Conservation (phyloP, 2,797 vertebrate genomes). For the Menidia menidia region DNA sequence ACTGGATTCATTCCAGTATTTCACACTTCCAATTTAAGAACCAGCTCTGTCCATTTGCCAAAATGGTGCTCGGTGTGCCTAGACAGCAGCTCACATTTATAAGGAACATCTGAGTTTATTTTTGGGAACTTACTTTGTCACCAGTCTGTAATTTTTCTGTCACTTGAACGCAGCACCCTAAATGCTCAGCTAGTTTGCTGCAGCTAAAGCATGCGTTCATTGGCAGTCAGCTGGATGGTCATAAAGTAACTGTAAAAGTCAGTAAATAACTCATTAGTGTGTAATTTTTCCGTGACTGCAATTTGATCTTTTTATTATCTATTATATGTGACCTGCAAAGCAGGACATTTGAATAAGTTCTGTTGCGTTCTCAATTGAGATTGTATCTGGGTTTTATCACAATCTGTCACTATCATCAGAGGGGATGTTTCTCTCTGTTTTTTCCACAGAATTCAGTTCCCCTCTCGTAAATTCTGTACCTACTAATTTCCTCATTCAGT, state of each 20-base stretch:
- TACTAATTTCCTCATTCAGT: slow-evolving; percentile 52
- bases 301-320: slow-evolving; percentile 2
- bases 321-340: neutral
- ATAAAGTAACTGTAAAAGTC: slow-evolving; percentile 33
- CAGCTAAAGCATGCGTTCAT: too few relatives aligned
- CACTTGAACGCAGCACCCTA: slow-evolving; percentile 14
- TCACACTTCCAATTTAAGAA: slow-evolving; percentile 46
- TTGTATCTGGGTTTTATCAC: neutral
- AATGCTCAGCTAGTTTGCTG: too few relatives aligned
- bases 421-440: neutral
- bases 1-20: slow-evolving; percentile 32
- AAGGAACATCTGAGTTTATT: slow-evolving; percentile 3
- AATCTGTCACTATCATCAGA: neutral
- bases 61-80: slow-evolving; percentile 25
- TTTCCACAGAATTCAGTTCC: slow-evolving; percentile 26
- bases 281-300: slow-evolving; percentile 16
- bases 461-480: neutral
- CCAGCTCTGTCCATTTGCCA: neutral
- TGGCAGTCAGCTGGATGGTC: slow-evolving; percentile 21
- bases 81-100: neutral
- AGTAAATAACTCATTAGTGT: slow-evolving; percentile 42
- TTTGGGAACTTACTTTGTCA: slow-evolving; percentile 8
- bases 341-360: neutral
- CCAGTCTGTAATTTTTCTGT: slow-evolving; percentile 5
- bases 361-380: neutral